phyloP scores from a whole-genome alignment of 2,113 vertebrate species.

The Hippolais icterina region DNA sequence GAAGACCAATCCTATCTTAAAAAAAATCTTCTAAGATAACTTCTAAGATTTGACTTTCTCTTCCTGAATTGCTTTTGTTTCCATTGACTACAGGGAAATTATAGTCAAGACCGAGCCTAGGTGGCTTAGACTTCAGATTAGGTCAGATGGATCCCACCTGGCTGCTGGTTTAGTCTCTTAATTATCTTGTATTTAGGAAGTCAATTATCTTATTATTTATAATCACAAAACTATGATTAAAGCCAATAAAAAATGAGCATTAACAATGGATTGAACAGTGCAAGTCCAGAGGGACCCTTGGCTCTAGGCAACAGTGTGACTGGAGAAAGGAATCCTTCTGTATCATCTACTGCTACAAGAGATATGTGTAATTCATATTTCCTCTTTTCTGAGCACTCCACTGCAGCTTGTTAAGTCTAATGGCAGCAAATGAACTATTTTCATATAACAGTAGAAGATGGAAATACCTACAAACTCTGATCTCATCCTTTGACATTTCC shows the following conservation, averaged over 20 bases:
- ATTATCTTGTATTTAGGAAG: background rate
- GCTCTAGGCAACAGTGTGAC: background rate
- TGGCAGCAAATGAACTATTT: background rate
- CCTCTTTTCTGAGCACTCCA: background rate
- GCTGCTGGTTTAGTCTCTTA: background rate
- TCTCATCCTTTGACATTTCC: background rate
- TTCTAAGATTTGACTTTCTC: background rate
- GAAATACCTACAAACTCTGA: background rate
- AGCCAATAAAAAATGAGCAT: background rate
- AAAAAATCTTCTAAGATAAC: background rate
- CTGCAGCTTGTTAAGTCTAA: background rate
- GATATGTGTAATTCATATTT: background rate
- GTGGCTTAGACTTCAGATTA: background rate
- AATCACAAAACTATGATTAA: constrained; percentile 37
- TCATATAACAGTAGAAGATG: background rate
- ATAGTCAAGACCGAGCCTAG: background rate
- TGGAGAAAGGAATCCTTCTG: background rate
- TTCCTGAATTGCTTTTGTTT: background rate
- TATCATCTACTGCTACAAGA: background rate
- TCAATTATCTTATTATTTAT: constrained; percentile 21
- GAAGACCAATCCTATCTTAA: background rate
- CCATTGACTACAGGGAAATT: background rate
- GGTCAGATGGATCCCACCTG: constrained; percentile 26
- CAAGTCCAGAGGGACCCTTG: background rate
- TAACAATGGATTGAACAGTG: background rate